These are phyloP conservation scores for Mastomys natalensis DNA, from an alignment of 2,113 vertebrate species.

Conservation along the genomic window DNA sequence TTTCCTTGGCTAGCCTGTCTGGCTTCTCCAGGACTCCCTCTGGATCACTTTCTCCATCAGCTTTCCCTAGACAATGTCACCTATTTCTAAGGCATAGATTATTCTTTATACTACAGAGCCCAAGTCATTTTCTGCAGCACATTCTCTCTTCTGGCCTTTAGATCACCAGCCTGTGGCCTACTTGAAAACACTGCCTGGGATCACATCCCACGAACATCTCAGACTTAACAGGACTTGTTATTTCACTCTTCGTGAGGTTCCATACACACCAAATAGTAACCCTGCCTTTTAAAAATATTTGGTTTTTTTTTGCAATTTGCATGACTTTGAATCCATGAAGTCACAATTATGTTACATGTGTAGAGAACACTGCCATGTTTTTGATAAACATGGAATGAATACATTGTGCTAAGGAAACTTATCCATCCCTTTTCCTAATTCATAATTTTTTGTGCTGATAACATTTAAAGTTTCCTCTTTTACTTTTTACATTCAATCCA, in stretches of 20 bases:
- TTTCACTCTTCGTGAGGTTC: accelerated
- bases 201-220: neutral
- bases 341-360: neutral
- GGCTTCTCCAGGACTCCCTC: neutral
- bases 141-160: neutral
- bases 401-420: neutral
- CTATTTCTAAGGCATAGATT: neutral
- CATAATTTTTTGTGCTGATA: neutral
- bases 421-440: neutral
- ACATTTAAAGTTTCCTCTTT: neutral
- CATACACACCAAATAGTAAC: neutral
- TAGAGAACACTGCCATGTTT: neutral
- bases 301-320: neutral
- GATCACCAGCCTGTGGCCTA: neutral
- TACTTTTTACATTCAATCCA: neutral
- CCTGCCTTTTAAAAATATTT: neutral
- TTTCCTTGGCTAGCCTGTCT: neutral
- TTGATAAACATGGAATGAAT: neutral
- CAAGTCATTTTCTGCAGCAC: neutral
- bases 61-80: neutral
- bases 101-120: neutral
- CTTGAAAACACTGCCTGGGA: neutral
- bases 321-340: neutral
- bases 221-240: neutral
- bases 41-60: neutral